Conservation (phyloP, 2,797 vertebrate species). For the Falco rusticolus region DNA sequence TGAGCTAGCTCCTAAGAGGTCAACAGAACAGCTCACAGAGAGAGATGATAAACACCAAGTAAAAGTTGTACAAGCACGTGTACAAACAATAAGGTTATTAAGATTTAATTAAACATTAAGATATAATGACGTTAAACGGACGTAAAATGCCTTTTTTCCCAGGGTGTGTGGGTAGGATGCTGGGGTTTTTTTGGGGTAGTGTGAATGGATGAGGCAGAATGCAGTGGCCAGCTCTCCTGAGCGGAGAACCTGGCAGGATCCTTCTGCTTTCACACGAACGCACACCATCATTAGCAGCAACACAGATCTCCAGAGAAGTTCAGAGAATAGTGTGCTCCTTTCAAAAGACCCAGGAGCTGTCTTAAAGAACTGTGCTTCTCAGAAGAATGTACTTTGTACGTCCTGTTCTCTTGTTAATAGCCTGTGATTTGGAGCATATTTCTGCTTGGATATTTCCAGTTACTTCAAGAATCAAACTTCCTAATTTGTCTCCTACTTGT, state of each 20-base stretch:
- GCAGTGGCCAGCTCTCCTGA: neutral
- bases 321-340: neutral
- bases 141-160: neutral
- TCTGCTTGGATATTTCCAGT: conserved; percentile 15
- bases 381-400: neutral
- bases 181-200: neutral
- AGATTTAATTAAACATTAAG: neutral
- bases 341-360: neutral
- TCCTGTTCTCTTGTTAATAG: neutral
- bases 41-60: neutral
- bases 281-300: fast-evolving
- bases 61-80: neutral
- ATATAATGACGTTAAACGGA: neutral
- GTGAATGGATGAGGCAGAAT: neutral
- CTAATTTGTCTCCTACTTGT: conserved; percentile 30
- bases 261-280: neutral
- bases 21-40: neutral
- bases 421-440: neutral
- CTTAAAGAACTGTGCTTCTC: neutral
- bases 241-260: neutral
- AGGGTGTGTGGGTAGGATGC: fast-evolving
- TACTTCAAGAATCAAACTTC: neutral
- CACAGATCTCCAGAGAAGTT: neutral
- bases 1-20: neutral
- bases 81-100: neutral